These are phyloP conservation scores for Rhingia campestris DNA, from an alignment of 2,888 invertebrate species.

Conservation along the genomic window DNA sequence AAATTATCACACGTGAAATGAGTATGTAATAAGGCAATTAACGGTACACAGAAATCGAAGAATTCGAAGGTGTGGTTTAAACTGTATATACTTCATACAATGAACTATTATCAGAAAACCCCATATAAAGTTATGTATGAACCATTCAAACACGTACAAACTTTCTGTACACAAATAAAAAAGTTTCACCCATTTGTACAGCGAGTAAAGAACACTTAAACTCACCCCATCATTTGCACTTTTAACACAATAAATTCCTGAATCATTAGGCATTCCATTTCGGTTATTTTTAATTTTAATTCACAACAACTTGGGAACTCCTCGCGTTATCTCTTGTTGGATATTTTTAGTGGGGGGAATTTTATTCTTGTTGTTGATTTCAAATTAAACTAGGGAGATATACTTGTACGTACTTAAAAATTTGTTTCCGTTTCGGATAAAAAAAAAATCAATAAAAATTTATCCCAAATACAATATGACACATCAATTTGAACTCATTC, in stretches of 20 bases:
- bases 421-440: constrained; percentile 36
- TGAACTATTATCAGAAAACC: background rate
- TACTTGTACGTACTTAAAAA: background rate
- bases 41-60: too few relatives aligned
- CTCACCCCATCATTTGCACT: constrained; percentile 4
- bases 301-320: constrained; percentile 16
- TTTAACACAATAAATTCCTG: constrained; percentile 17
- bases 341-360: background rate
- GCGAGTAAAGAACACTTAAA: background rate
- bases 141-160: background rate
- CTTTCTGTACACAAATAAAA: background rate
- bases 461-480: constrained; percentile 40
- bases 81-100: too few relatives aligned
- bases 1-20: too few relatives aligned
- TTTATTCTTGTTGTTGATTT: background rate
- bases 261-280: constrained; percentile 22
- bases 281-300: constrained; percentile 22
- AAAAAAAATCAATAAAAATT: constrained; percentile 52
- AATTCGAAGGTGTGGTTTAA: too few relatives aligned
- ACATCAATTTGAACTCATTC: constrained; percentile 55
- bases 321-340: constrained; percentile 4
- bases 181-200: constrained; percentile 1
- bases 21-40: too few relatives aligned
- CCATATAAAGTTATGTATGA: background rate
- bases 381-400: background rate